Base-by-base conservation (phyloP, 92 coral and sea anemone species). In the Heteractis magnifica region DNA sequence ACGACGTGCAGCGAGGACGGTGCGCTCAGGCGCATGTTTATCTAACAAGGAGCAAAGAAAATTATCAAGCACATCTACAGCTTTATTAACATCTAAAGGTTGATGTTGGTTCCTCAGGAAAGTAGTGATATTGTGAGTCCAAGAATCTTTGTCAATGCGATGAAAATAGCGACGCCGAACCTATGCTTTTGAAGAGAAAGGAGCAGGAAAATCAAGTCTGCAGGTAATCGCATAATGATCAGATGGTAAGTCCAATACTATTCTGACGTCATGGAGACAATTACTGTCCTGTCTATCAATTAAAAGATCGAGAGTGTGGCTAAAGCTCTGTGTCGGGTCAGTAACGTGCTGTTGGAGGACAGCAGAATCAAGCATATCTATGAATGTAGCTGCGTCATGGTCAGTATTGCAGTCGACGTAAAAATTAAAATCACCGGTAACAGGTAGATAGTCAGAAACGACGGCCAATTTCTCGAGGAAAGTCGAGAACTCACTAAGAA, bases 1-100 rank as follows among this genome's bases (percentile, higher is more conserved):
- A 85, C 88, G 11, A 58, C 41, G 53, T 85, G 55, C 7, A 85
- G 15, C 78, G 65, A 10, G 0, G 44, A 44, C 16, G 49, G 83
- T 44, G 79, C 84, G 79, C 78, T 85, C 18, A 64, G 71, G 71
- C 5, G 71, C 71, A 64, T 64, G 71, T 64, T 64, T 64, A 26
- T 64, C 23, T 1, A 64, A 9, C 34, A 64, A 19, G 1, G 71
- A 16, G 9, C 71, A 26, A 3, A 64, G 23, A n/a, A 64, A 64
- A 64, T 21, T 4, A 9, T 16, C 23, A 16, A 9, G 4, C 4
- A 15, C 4, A 16, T 10, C 12, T 10, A 15, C 68, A 60, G n/a
- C 10, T 4, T 64, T 16, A 26, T 64, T 64, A 3, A 64, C 71
- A 16, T 64, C 71, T 4, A 9, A 18, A 16, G 71, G 19, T 65